Percentiles rank a stretch among this genome's conserved stretches.
phyloP scores from a whole-genome alignment of 2,888 invertebrate species.

The Bugulina stolonifera region DNA sequence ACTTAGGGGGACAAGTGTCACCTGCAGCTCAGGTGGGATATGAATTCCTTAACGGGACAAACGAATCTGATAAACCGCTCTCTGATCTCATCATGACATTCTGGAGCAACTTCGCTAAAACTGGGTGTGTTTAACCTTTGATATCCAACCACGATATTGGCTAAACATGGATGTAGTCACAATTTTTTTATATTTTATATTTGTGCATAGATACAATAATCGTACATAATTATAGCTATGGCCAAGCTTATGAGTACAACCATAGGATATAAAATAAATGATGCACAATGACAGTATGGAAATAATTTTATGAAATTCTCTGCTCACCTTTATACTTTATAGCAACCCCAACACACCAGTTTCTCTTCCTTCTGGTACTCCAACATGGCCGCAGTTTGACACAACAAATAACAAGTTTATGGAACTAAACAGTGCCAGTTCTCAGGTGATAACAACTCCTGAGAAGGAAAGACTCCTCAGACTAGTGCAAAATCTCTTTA shows the following conservation, averaged over 20 bases:
- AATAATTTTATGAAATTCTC: no score
- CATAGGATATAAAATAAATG: no score
- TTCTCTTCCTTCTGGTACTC: neutral
- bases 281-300: no score
- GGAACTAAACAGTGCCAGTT: neutral
- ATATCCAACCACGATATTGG: no score
- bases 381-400: slow-evolving; percentile 13
- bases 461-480: slow-evolving; percentile 4
- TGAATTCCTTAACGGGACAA: neutral
- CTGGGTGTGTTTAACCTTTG: no score
- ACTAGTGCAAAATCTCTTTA: neutral
- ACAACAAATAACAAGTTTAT: neutral
- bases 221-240: no score
- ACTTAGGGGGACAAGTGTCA: neutral
- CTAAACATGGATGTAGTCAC: no score
- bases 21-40: neutral
- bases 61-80: neutral
- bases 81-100: slow-evolving; percentile 5
- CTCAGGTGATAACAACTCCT: neutral
- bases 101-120: slow-evolving; percentile 20
- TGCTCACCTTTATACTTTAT: neutral
- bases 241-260: no score
- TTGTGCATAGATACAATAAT: no score
- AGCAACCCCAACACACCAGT: slow-evolving; percentile 17
- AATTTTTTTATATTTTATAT: no score